Evolutionary conservation across 2,888 invertebrate genomes (phyloP), one percentile per base, ranked within the genome.

Genomic region (Crossocerus cetratus): DNA sequence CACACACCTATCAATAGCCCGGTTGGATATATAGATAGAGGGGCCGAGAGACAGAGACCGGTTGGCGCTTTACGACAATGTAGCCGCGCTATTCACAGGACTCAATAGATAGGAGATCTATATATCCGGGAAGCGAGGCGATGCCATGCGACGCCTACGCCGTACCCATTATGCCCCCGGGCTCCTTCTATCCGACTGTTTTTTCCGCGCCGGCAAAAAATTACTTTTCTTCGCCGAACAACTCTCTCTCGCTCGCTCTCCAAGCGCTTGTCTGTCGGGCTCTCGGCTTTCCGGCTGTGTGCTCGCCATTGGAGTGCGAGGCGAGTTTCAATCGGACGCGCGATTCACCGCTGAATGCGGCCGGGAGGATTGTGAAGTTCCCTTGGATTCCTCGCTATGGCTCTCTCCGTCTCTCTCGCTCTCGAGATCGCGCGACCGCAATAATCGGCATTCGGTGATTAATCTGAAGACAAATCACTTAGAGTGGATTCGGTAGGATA

Each of bases 41-140:
- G n/a, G n/a, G 74, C 22, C 65, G 71, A 74, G 71, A 74, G 79
- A 79, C 74, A 76, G 74, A 73, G 74, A 80, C 80, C 72, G 74
- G 69, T 77, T 76, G 72, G 70, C 79, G 69, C 72, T 79, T 80
- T 80, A 80, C 71, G 71, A 80, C 80, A 80, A 77, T 80, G 77
- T 77, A 67, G 61, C 76, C 75, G 62, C 68, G 65, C 79, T 76
- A 79, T 79, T 78, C 79, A 76, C 78, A 69, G 66, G 75, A 69
- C 72, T 78, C 79, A 58, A 78, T 79, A 79, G 78, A 79, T 79
- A 73, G 68, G 60, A 79, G 79, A 71, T 76, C 59, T 60, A 73
- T 58, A 32, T 32, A 58, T 65, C 62, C 65, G 72, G 67, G 58
- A 58, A 63, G 62, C 21, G 65, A 72, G 63, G 72, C 67, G 65